Base-by-base conservation (phyloP, 2,797 vertebrate genomes). In the Muscicapa striata region DNA sequence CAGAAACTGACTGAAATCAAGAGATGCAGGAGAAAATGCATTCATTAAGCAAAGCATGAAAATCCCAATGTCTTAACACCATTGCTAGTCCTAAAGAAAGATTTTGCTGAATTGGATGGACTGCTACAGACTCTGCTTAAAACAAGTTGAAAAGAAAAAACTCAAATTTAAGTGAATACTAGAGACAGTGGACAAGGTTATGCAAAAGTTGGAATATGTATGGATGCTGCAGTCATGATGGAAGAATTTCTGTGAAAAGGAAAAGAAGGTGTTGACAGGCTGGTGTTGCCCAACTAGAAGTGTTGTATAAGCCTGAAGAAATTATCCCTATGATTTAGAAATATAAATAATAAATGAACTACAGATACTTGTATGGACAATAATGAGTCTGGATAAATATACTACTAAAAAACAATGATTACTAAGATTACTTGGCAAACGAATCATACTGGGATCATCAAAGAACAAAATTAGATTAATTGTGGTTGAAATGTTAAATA, bases 341-440 rank as follows among this genome's bases (percentile, higher is more conserved):
- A 87, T 78, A 79, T 62, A 62, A 84, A 75, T 76, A 89, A 84
- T 87, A 87, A 92, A 69, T 80, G 27, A 84, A 62, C n/a, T 93
- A 30, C 63, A 76, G 51, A 48, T 87, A 92, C 8, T 43, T 49
- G 21, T 68, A 21, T 64, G 41, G 58, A 68, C 18, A 46, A 6
- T 52, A 64, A 62, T 43, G 40, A 86, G 43, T 88, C 40, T 54
- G 38, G 54, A 81, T 20, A 49, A 81, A 72, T 82, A 64, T 38
- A 58, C 19, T 79, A 45, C 43, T 55, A 34, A 74, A 90, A 74
- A 74, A 21, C 10, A 41, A 16, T 30, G 41, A 45, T 68, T 84
- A 38, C 29, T 51, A 62, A 73, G 54, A 43, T 73, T 69, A 40
- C 62, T 66, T 63, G 43, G 62, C 45, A 77, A 87, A 77, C 57